These are phyloP conservation scores for Drosophila lini DNA, from an alignment of 1,140 invertebrate species.

Conservation along the genomic window DNA sequence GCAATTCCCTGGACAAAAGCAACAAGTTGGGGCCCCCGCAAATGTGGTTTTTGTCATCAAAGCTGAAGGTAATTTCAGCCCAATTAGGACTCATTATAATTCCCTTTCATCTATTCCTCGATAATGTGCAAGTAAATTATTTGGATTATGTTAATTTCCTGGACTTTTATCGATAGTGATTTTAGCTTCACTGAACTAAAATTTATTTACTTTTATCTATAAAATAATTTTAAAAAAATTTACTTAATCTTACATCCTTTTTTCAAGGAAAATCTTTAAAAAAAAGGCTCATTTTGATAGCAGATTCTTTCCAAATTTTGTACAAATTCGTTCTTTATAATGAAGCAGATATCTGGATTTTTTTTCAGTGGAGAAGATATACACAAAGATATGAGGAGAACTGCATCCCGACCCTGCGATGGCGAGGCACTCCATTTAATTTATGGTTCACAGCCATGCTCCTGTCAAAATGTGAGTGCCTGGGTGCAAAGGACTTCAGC, in stretches of 20 bases:
- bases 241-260: no score
- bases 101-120: conserved; percentile 2
- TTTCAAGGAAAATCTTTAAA: neutral
- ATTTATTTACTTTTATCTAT: neutral
- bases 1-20: conserved; percentile 7
- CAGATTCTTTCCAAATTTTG: neutral
- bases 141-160: neutral
- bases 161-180: no score
- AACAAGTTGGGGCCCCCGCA: conserved; percentile 8
- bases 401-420: conserved; percentile 2
- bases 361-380: conserved; percentile 11
- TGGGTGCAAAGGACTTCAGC: conserved; percentile 43
- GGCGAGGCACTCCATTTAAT: conserved; percentile 63
- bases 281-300: neutral
- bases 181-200: neutral
- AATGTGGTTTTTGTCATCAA: conserved; percentile 9
- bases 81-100: conserved; percentile 6
- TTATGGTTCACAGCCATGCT: conserved; percentile 69
- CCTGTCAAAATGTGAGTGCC: conserved; percentile 46
- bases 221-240: neutral
- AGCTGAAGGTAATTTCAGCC: neutral
- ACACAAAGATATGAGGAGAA: conserved; percentile 12
- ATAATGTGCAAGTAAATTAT: neutral
- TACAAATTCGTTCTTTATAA: no score
- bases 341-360: neutral